A percentile compares a stretch with the other conserved stretches of the same genome.
These are phyloP conservation scores for Pecten maximus DNA, from an alignment of 2,888 invertebrate genomes.

Conservation along the genomic window DNA sequence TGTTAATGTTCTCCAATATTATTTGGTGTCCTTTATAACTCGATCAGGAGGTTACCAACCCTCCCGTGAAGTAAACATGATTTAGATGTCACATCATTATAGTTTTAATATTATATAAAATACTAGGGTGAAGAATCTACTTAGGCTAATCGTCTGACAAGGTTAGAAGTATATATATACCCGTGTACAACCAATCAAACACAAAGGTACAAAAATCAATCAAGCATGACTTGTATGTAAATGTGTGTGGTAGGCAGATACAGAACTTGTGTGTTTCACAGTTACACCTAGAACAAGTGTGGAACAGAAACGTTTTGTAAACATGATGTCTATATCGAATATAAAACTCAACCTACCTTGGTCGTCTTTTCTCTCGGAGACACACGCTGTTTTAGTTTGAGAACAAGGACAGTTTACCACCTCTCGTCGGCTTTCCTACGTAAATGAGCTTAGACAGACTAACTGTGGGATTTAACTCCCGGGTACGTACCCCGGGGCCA, in stretches of 20 bases:
- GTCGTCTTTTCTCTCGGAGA: background rate
- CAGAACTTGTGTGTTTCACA: background rate
- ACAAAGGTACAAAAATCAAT: background rate
- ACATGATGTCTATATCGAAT: background rate
- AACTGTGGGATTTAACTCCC: slow-evolving; percentile 55
- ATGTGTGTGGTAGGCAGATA: background rate
- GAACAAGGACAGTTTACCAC: slow-evolving; percentile 1
- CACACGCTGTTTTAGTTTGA: background rate
- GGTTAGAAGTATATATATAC: background rate
- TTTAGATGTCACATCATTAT: background rate
- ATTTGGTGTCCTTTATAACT: background rate
- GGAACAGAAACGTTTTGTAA: background rate
- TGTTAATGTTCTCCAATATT: background rate
- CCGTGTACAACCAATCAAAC: background rate
- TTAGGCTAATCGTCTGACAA: background rate
- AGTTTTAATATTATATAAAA: background rate
- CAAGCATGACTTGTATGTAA: background rate
- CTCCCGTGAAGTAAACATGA: background rate
- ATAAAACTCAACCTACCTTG: background rate
- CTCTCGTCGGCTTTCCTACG: slow-evolving; percentile 27
- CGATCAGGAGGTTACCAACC: background rate
- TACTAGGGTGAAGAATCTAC: background rate
- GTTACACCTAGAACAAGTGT: background rate
- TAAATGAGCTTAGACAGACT: slow-evolving; percentile 53
- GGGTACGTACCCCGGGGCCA: slow-evolving; percentile 61